Conservation (phyloP, 2,113 vertebrate species). For the Phalacrocorax brasilianus region DNA sequence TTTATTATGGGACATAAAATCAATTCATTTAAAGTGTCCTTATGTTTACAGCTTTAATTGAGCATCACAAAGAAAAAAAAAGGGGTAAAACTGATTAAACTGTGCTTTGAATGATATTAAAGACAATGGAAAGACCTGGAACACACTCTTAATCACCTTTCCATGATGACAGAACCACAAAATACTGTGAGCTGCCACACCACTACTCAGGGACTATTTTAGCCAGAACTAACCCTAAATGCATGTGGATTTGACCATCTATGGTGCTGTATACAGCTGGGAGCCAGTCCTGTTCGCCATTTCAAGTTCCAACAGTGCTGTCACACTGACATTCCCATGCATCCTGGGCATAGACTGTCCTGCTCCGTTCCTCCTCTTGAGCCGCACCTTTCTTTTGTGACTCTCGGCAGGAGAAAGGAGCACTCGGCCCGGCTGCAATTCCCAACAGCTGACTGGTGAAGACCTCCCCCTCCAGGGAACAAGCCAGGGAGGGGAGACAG, state of each 20-base stretch:
- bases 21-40: not conserved
- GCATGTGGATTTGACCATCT: fast-evolving
- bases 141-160: not conserved
- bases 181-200: not conserved
- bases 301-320: not conserved
- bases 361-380: not conserved
- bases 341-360: fast-evolving
- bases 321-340: fast-evolving
- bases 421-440: not conserved
- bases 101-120: not conserved
- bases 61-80: not conserved
- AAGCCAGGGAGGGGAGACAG: not conserved
- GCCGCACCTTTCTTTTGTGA: not conserved
- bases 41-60: not conserved
- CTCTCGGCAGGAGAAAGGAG: not conserved
- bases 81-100: not conserved
- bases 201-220: not conserved
- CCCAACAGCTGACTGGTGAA: too few species aligned
- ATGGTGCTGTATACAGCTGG: not conserved
- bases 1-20: not conserved
- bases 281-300: not conserved
- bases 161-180: not conserved
- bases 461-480: not conserved
- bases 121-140: not conserved
- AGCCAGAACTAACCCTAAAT: not conserved